Conservation (phyloP, 1,140 invertebrate genomes). For the Halesus radiatus region DNA sequence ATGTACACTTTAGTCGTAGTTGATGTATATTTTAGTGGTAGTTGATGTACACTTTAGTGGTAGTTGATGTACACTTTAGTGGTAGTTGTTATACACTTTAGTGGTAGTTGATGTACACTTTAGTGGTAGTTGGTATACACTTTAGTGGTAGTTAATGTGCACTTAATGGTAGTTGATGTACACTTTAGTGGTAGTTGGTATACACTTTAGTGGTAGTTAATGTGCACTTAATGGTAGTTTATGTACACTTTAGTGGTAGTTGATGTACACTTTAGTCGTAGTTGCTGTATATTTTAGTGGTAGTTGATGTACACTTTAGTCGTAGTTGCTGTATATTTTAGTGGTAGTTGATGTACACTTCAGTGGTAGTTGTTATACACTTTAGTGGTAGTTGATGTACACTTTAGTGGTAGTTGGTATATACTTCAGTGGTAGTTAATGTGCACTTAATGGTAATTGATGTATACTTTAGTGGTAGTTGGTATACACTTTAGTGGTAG, state of each 20-base stretch:
- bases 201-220: not conserved
- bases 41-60: not conserved
- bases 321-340: not conserved
- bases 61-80: not conserved
- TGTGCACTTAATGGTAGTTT: too few species aligned
- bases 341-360: not conserved
- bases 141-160: not conserved
- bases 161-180: too few species aligned
- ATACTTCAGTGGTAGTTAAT: not conserved
- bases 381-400: not conserved
- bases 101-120: not conserved
- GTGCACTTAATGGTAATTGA: too few species aligned
- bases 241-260: too few species aligned
- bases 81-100: not conserved
- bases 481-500: too few species aligned
- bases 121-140: not conserved
- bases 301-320: not conserved
- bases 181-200: not conserved
- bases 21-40: not conserved
- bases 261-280: too few species aligned
- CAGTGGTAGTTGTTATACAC: not conserved
- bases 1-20: not conserved
- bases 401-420: not conserved
- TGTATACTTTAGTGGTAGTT: not conserved
- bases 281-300: not conserved